phyloP scores from a whole-genome alignment of 2,113 vertebrate genomes.

The Limanda limanda region DNA sequence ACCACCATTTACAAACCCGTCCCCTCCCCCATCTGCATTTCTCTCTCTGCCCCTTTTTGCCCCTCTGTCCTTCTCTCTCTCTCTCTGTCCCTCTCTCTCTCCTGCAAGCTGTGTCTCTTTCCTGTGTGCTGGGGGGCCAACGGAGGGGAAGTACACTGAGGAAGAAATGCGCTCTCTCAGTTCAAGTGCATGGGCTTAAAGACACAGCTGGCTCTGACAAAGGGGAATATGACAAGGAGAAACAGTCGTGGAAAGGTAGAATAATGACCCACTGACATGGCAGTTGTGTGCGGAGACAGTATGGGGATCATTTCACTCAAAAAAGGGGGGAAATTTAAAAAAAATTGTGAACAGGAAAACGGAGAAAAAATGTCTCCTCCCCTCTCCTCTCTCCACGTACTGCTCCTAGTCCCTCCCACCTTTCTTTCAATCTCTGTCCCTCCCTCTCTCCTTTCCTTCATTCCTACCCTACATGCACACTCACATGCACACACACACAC shows the following conservation, averaged over 20 bases:
- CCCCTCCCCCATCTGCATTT: constrained; percentile 79
- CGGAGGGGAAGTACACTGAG: constrained; percentile 75
- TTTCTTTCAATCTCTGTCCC: constrained; percentile 67
- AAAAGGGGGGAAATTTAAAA: constrained; percentile 30
- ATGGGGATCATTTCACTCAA: constrained; percentile 43
- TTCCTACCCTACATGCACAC: constrained; percentile 62
- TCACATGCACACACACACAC: constrained; percentile 37
- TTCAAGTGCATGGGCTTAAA: constrained; percentile 82
- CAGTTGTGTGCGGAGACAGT: constrained; percentile 20
- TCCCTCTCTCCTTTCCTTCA: constrained; percentile 71
- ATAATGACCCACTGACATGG: constrained; percentile 54
- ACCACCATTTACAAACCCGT: constrained; percentile 67
- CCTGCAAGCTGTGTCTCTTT: constrained; percentile 75
- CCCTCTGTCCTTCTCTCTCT: constrained; percentile 58
- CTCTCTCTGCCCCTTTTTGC: constrained; percentile 73
- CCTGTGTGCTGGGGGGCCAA: constrained; percentile 77
- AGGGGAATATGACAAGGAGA: constrained; percentile 42
- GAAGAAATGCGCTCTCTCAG: constrained; percentile 77
- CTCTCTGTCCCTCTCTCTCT: constrained; percentile 23
- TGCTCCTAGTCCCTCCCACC: constrained; percentile 77
- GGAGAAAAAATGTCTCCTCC: constrained; percentile 74
- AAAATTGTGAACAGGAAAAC: constrained; percentile 73
- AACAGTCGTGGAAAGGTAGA: constrained; percentile 36
- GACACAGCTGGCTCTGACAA: constrained; percentile 73
- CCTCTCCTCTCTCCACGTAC: constrained; percentile 73